These are phyloP conservation scores for Heliconius eleuchia DNA, from an alignment of 1,140 invertebrate species.

Conservation along the genomic window DNA sequence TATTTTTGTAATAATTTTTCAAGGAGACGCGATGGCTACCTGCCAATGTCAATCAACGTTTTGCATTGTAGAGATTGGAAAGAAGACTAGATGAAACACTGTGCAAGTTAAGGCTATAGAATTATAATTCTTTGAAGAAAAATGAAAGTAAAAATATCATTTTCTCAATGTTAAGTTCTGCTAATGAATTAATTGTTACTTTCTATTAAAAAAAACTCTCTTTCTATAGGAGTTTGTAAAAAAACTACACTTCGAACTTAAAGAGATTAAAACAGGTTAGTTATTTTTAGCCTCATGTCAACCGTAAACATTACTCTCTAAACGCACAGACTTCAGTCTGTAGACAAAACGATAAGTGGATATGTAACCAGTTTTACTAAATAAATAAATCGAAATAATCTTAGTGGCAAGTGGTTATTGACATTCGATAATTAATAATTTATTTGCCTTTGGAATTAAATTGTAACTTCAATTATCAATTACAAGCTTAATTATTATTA, in stretches of 20 bases:
- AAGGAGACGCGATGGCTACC: not conserved
- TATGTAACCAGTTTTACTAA: conserved; percentile 1
- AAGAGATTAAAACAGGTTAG: conserved; percentile 25
- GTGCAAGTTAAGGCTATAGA: not conserved
- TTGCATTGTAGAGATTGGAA: not conserved
- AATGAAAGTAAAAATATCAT: no score
- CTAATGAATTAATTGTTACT: no score
- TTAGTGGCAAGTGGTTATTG: not conserved
- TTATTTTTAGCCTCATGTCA: conserved; percentile 17
- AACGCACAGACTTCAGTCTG: not conserved
- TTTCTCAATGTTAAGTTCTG: no score
- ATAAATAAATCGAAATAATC: not conserved
- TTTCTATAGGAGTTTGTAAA: not conserved
- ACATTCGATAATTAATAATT: no score
- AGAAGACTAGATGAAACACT: not conserved
- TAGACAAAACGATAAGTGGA: not conserved
- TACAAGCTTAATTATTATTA: no score
- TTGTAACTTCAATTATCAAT: no score
- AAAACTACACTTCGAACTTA: conserved; percentile 2
- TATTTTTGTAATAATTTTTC: not conserved
- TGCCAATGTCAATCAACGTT: not conserved
- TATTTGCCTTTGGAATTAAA: no score
- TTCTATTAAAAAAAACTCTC: not conserved
- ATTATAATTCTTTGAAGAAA: not conserved
- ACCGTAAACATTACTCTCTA: conserved; percentile 9